A percentile compares a stretch with the other conserved stretches of the same genome.
Conservation (phyloP, 64 coral and sea anemone genomes). For the Astreopora myriophthalma region DNA sequence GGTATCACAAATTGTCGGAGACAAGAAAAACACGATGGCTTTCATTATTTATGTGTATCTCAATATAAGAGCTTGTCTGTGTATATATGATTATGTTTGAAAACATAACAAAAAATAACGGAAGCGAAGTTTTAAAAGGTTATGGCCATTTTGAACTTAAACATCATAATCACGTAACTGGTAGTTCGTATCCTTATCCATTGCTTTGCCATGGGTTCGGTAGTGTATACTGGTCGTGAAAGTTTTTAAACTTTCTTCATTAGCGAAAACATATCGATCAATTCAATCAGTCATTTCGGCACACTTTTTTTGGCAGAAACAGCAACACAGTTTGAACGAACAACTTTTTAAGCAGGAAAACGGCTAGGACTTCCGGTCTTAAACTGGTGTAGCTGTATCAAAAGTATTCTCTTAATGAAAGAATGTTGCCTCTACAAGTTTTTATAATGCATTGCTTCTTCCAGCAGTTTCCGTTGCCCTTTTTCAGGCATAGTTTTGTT, state of each 20-base stretch:
- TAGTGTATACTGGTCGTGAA: no score
- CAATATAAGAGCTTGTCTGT: neutral
- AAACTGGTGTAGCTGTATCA: neutral
- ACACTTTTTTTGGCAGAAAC: neutral
- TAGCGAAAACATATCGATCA: neutral
- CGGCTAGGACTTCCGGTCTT: neutral
- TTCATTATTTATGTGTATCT: neutral
- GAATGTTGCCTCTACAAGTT: neutral
- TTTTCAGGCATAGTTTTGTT: neutral
- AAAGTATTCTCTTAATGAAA: neutral
- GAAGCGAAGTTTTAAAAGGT: neutral
- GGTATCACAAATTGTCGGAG: neutral
- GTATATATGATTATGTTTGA: constrained; percentile 5
- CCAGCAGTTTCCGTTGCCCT: neutral
- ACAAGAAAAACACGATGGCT: neutral
- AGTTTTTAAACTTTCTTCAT: no score
- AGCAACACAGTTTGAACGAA: neutral
- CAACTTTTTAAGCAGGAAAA: neutral
- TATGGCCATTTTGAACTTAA: neutral
- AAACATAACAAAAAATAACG: constrained; percentile 3
- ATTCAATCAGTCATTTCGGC: neutral
- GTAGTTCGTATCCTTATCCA: no score
- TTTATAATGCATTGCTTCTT: neutral
- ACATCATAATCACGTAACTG: neutral
- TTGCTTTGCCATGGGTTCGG: no score